These are phyloP conservation scores for Enteromius mattozi DNA, from an alignment of 2,797 vertebrate species.

Conservation along the genomic window DNA sequence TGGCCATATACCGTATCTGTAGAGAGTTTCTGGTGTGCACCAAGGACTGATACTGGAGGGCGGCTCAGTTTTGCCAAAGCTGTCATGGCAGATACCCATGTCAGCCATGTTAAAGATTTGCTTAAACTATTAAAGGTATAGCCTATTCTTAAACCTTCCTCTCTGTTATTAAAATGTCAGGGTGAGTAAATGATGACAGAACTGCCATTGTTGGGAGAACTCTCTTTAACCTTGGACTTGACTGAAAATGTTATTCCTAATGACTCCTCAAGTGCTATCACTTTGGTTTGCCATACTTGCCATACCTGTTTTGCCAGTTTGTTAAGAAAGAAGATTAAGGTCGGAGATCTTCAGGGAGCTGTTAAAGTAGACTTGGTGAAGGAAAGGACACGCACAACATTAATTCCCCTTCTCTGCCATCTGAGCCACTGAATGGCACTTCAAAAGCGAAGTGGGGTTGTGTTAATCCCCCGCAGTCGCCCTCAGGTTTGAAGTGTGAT, in stretches of 20 bases:
- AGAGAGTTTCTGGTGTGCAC: conserved; percentile 65
- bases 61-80: conserved; percentile 60
- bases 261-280: neutral
- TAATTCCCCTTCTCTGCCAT: conserved; percentile 70
- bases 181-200: neutral
- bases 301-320: conserved; percentile 27
- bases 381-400: conserved; percentile 65
- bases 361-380: conserved; percentile 39
- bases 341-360: conserved; percentile 15
- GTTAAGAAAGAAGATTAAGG: conserved; percentile 8
- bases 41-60: conserved; percentile 61
- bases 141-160: neutral
- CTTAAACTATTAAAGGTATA: neutral
- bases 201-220: neutral
- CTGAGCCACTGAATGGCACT: conserved; percentile 71
- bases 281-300: conserved; percentile 8
- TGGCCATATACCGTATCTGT: conserved; percentile 63
- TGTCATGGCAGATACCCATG: conserved; percentile 60
- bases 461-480: conserved; percentile 70
- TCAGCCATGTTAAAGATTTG: neutral
- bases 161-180: neutral
- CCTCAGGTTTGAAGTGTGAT: conserved; percentile 73
- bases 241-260: neutral
- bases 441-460: conserved; percentile 73
- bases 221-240: neutral